These are phyloP conservation scores for Podiceps cristatus DNA, from an alignment of 2,113 vertebrate genomes.

Conservation along the genomic window DNA sequence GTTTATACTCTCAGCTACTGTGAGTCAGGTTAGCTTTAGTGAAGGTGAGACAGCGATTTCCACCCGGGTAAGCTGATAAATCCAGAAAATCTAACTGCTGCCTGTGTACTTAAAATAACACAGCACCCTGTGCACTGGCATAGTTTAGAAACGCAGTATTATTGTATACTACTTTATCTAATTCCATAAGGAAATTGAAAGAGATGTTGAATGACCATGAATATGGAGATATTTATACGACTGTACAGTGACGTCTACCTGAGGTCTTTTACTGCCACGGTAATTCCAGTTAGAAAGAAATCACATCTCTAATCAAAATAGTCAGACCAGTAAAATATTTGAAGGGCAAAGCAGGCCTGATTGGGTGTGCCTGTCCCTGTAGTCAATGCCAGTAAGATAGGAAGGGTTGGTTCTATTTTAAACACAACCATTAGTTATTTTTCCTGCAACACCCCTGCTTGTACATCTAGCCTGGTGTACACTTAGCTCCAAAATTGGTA, in stretches of 20 bases:
- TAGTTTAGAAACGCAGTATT: neutral
- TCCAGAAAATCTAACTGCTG: neutral
- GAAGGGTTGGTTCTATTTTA: conserved; percentile 28
- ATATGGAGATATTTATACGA: neutral
- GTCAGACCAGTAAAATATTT: neutral
- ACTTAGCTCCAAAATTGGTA: neutral
- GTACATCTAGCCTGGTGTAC: neutral
- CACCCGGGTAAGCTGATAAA: neutral
- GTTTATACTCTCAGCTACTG: neutral
- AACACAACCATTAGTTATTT: conserved; percentile 5
- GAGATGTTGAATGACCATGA: neutral
- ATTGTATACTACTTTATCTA: neutral
- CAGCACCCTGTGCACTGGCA: neutral
- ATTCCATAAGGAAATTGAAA: neutral
- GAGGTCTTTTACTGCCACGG: neutral
- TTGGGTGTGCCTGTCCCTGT: neutral
- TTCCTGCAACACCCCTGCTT: neutral
- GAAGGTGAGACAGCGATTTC: neutral
- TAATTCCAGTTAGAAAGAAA: neutral
- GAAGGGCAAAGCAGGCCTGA: neutral
- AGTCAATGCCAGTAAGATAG: neutral
- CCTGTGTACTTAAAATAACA: neutral
- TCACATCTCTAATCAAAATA: neutral
- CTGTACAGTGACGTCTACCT: neutral
- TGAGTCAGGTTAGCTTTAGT: neutral